Evolutionary conservation across 2,888 invertebrate genomes (phyloP), one percentile per base, ranked within the genome.

Genomic region (Apodemia hepburni): DNA sequence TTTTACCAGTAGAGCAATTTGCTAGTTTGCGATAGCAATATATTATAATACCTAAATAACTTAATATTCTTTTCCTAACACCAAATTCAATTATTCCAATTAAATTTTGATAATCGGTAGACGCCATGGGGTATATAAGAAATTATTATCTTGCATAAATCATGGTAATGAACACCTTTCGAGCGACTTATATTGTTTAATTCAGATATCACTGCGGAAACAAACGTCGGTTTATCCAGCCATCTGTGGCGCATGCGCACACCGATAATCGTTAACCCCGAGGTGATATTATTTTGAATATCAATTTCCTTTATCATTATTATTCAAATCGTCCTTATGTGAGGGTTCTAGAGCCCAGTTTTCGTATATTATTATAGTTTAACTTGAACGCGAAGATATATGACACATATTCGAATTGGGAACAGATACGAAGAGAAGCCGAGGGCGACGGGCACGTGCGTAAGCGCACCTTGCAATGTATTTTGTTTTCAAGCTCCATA

Each of bases 171-270:
- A 89, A 85, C 90, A 90, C 90, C 90, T 91, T 91, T 90, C 84
- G 82, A 87, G 83, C 81, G 82, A 85, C 85, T 87, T 84, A 87
- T 89, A 86, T 87, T 84, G 86, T 87, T 89, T 88, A 90, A 91
- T 90, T 91, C 90, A 89, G 90, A 91, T 90, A 91, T 91, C 90
- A 91, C 87, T 90, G 89, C 90, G 91, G 91, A 91, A 90, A 89
- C 89, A 89, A 89, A 89, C 88, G 90, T 91, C 90, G 85, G 88
- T 84, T 89, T 88, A 88, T 89, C 86, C 87, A 74, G 77, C 87
- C 89, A 91, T 91, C 91, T 89, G 88, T 83, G 84, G 85, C 81
- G 85, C 87, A 86, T 83, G 87, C 86, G 88, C 87, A 79, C 89
- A 79, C 87, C 85, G 86, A 89, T 87, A 87, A 91, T 90, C 91